Evolutionary conservation across 2,113 vertebrate species (phyloP), one percentile per base, ranked within the genome.

Genomic region (Hippocampus abdominalis): DNA sequence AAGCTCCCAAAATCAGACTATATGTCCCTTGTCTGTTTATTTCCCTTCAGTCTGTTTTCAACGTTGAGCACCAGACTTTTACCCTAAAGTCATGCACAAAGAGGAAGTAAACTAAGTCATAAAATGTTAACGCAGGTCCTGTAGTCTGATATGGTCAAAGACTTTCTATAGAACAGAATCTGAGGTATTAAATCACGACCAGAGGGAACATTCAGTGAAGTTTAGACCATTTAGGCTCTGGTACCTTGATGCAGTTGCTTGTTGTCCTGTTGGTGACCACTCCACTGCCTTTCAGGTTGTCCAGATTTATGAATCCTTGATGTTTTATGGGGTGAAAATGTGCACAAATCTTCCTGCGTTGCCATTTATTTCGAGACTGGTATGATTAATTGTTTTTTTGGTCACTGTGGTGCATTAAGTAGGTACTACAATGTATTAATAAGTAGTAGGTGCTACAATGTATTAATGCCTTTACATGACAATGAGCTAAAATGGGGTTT

Each of bases 1-100:
- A 49, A 49, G 4, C 16, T 49, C 48, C 20, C 18, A 49, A 21
- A 49, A 46, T 63, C 42, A 40, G 53, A 62, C 20, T 40, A 36
- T 68, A n/a, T 39, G 63, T 39, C 25, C 23, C 23, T 25, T 57
- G 23, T 13, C 13, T 44, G 9, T 44, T 57, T 57, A 25, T 57
- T 57, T 63, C 46, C 32, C 59, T 36, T 63, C 21, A 71, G 44
- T 66, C 67, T 44, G 49, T 20, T 36, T 61, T 71, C 49, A 49
- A 25, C n/a, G 3, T 56, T 56, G 10, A 56, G n/a, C 32, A 53
- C 69, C 49, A 67, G 48, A 39, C 32, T 49, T n/a, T 25, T 64
- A 64, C 29, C 48, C 61, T 21, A 32, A 39, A 39, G 61, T 71
- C 60, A 71, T 64, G 29, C 54, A 18, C 10, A 10, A 63, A 63